Base-by-base conservation (phyloP, 1,140 invertebrate species). In the Glossosoma conforme region DNA sequence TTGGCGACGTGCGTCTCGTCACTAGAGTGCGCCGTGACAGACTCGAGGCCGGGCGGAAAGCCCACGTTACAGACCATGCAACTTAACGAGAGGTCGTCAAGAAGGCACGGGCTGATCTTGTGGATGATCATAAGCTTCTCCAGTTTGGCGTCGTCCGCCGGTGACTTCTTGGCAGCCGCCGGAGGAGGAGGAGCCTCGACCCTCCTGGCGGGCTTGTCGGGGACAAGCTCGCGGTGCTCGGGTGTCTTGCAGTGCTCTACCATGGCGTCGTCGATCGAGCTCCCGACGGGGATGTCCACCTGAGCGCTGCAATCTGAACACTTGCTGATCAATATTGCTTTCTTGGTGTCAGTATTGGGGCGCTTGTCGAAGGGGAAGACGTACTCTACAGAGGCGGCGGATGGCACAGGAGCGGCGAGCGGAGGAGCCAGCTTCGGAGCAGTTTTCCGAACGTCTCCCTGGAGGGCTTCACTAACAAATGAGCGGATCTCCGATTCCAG, bases 51-150 rank as follows among this genome's bases (percentile, higher is more conserved):
- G 5, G 38, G 40, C 2, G 40, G 28, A 14, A 56, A 44, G 17
- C 33, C 44, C 4, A 36, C n/a, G 5, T 48, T 46, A 37, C 56
- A 58, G 11, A 47, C 50, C 18, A 44, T 22, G 42, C 56, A 58
- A 15, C 13, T 37, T 33, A 54, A 24, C 17, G 51, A 35, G 17
- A 15, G 46, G n/a, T 58, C 56, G 13, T 58, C 56, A 15, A 58
- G 49, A 2, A 58, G 15, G 19, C 25, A 42, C 1, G 45, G 11
- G 0, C 24, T 18, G 4, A 58, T 28, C 22, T 43, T 44, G 35
- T 58, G 53, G 3, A 58, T 15, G 15, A 43, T 37, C 24, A 58
- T 21, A 6, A 42, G 19, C 8, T 46, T 45, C 24, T 56, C 48
- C 13, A 48, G 21, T 17, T 53, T 45, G 22, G 45, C 28, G 10